These are phyloP conservation scores for Melinopterus prodromus DNA, from an alignment of 2,888 invertebrate species.

Conservation along the genomic window DNA sequence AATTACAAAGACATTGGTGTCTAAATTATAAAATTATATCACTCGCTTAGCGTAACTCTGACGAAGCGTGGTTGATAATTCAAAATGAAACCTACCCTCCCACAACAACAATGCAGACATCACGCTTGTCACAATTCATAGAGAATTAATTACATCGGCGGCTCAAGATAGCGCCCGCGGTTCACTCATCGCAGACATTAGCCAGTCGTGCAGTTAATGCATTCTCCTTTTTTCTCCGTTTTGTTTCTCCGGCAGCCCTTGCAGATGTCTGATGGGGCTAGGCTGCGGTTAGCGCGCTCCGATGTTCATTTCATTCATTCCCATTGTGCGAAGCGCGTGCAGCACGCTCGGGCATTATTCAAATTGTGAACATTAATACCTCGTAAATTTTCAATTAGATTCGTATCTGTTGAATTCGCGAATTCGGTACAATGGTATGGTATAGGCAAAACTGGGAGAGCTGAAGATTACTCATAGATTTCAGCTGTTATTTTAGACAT, in stretches of 20 bases:
- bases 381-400: constrained; percentile 4
- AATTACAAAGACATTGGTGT: too few relatives aligned
- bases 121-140: not conserved
- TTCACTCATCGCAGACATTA: not conserved
- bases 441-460: too few relatives aligned
- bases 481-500: too few relatives aligned
- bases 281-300: not conserved
- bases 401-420: not conserved
- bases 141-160: not conserved
- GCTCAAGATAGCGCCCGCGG: not conserved
- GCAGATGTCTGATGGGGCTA: not conserved
- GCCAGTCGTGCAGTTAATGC: not conserved
- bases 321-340: not conserved
- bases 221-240: not conserved
- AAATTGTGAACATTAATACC: not conserved
- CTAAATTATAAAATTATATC: too few relatives aligned
- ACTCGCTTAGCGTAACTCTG: not conserved
- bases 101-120: not conserved
- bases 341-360: not conserved
- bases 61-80: not conserved
- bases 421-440: not conserved
- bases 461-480: too few relatives aligned
- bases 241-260: not conserved
- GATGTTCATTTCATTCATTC: constrained; percentile 4
- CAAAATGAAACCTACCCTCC: not conserved